Percentiles rank a stretch among this genome's conserved stretches.
These are phyloP conservation scores for Yponomeuta evonymella DNA, from an alignment of 2,888 invertebrate species.

Conservation along the genomic window DNA sequence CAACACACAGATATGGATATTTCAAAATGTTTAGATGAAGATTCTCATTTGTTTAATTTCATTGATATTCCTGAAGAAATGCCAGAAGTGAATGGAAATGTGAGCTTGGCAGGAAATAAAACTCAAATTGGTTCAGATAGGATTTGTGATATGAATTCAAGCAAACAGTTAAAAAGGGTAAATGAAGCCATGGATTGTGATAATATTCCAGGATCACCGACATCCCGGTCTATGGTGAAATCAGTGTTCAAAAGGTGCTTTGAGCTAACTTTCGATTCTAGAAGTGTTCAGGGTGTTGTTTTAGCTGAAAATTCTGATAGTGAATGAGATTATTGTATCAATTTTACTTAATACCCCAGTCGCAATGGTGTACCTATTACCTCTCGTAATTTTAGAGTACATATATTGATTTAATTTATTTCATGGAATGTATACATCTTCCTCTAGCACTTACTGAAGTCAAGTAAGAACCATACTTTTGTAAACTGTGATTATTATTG, in stretches of 20 bases:
- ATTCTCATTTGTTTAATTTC: constrained; percentile 67
- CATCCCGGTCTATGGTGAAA: constrained; percentile 75
- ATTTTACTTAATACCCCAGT: constrained; percentile 7
- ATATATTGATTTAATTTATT: too few species aligned
- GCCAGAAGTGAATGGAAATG: constrained; percentile 24
- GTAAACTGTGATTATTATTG: background rate
- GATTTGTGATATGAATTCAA: constrained; percentile 16
- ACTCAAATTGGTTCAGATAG: constrained; percentile 29
- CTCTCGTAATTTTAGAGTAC: too few species aligned
- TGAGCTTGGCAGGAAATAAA: constrained; percentile 25
- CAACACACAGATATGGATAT: constrained; percentile 54
- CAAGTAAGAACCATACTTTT: background rate
- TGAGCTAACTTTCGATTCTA: constrained; percentile 81
- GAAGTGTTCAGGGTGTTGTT: constrained; percentile 74
- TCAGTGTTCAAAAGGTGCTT: constrained; percentile 84
- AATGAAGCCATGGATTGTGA: constrained; percentile 53
- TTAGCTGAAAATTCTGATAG: constrained; percentile 85
- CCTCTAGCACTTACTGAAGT: background rate
- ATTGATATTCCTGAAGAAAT: constrained; percentile 58
- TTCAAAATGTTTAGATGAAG: constrained; percentile 62
- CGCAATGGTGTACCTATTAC: too few species aligned
- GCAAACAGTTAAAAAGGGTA: constrained; percentile 17
- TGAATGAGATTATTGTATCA: constrained; percentile 41
- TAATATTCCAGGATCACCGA: constrained; percentile 77
- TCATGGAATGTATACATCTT: too few species aligned